These are phyloP conservation scores for Astropecten irregularis DNA, from an alignment of 53 echinoderm and acorn worm species.

Conservation along the genomic window DNA sequence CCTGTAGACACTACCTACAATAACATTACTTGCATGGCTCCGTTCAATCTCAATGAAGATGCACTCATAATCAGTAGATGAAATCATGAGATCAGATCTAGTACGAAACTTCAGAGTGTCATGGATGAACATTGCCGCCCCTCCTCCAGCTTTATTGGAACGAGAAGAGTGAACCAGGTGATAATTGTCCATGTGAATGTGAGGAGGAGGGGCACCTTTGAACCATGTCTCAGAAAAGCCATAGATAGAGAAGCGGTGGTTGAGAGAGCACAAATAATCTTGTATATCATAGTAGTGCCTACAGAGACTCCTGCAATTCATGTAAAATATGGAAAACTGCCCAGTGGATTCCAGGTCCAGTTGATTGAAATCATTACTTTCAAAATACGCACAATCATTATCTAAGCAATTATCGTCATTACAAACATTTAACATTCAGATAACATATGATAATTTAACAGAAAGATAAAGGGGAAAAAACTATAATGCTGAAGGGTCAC, in stretches of 20 bases:
- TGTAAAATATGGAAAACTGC: no score
- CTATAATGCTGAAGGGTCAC: neutral
- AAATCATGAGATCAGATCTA: neutral
- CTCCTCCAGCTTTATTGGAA: neutral
- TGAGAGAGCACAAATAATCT: neutral
- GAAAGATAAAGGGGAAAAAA: neutral
- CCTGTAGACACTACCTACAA: slow-evolving; percentile 23
- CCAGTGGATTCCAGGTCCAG: no score
- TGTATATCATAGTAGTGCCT: slow-evolving; percentile 7
- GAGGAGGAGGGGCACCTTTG: neutral
- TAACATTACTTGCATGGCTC: neutral
- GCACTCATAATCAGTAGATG: neutral
- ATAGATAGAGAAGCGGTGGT: neutral
- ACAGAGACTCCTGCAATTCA: slow-evolving; percentile 25
- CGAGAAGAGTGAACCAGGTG: neutral
- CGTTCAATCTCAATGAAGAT: neutral
- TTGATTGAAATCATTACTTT: no score
- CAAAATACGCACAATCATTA: no score
- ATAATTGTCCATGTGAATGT: no score
- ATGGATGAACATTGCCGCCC: neutral
- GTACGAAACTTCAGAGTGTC: neutral
- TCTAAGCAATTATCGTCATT: neutral
- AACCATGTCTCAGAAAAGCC: neutral
- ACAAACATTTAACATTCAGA: neutral
- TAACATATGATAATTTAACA: neutral